These are phyloP conservation scores for Ladona fulva DNA, from an alignment of 1,140 invertebrate species.

Conservation along the genomic window DNA sequence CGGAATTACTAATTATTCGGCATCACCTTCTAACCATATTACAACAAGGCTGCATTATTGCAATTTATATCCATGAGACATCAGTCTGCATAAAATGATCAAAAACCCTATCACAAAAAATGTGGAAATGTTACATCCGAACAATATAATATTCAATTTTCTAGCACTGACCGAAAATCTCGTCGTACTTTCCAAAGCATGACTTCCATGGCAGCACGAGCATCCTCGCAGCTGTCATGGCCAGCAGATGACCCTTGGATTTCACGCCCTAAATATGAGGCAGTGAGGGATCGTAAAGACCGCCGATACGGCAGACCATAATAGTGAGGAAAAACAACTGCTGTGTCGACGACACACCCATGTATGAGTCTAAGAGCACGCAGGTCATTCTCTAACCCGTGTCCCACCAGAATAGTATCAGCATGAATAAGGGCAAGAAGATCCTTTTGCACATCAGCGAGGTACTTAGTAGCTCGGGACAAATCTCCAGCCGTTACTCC, in stretches of 20 bases:
- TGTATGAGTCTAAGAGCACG: slow-evolving; percentile 77
- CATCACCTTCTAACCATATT: not conserved
- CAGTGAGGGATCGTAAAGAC: slow-evolving; percentile 66
- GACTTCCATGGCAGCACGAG: slow-evolving; percentile 70
- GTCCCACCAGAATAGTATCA: slow-evolving; percentile 87
- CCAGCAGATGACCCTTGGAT: slow-evolving; percentile 63
- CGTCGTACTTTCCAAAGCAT: slow-evolving; percentile 59
- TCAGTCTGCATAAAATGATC: not conserved
- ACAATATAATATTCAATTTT: not conserved
- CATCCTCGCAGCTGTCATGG: slow-evolving; percentile 86
- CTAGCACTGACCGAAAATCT: not conserved
- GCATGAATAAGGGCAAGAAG: slow-evolving; percentile 64
- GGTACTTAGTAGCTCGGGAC: slow-evolving; percentile 47
- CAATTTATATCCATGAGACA: not conserved
- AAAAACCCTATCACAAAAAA: not conserved
- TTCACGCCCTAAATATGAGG: slow-evolving; percentile 54
- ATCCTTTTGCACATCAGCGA: slow-evolving; percentile 76
- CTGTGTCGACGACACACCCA: slow-evolving; percentile 76
- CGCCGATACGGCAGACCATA: slow-evolving; percentile 65
- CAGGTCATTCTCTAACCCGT: slow-evolving; percentile 90
- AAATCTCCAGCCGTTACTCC: slow-evolving; percentile 66
- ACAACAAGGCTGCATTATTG: not conserved
- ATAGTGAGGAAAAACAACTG: slow-evolving; percentile 71
- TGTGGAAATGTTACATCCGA: too few relatives aligned
- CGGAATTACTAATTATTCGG: not conserved